Percentiles rank a stretch among this genome's conserved stretches.
phyloP scores from a whole-genome alignment of 2,113 vertebrate genomes.

The Coreoperca whiteheadi region DNA sequence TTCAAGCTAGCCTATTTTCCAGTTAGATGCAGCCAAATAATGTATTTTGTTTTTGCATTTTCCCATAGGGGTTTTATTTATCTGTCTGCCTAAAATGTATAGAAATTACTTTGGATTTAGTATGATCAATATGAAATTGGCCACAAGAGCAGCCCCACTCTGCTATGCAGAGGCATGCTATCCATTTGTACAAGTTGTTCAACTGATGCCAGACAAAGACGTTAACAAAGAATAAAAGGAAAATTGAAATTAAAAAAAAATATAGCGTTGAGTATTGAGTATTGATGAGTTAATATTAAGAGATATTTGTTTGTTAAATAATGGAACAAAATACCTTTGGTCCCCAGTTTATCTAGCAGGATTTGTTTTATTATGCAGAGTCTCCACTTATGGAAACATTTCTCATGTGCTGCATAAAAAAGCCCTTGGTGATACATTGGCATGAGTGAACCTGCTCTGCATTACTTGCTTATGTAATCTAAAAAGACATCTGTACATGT shows the following conservation, averaged over 20 bases:
- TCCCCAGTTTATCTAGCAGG: neutral
- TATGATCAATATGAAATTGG: neutral
- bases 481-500: neutral
- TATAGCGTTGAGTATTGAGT: neutral
- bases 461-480: slow-evolving; percentile 16
- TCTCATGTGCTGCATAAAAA: neutral
- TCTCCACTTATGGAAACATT: neutral
- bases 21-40: neutral
- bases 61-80: neutral
- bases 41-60: neutral
- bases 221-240: neutral
- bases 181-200: neutral
- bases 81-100: neutral
- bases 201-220: neutral
- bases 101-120: neutral
- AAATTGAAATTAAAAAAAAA: neutral
- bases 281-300: neutral
- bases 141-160: neutral
- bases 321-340: neutral
- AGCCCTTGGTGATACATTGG: neutral
- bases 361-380: neutral
- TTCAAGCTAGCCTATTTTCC: neutral
- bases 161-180: neutral
- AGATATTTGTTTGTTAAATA: neutral
- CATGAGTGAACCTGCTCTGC: neutral